phyloP scores from a whole-genome alignment of 2,797 vertebrate genomes.

The Perodicticus potto region DNA sequence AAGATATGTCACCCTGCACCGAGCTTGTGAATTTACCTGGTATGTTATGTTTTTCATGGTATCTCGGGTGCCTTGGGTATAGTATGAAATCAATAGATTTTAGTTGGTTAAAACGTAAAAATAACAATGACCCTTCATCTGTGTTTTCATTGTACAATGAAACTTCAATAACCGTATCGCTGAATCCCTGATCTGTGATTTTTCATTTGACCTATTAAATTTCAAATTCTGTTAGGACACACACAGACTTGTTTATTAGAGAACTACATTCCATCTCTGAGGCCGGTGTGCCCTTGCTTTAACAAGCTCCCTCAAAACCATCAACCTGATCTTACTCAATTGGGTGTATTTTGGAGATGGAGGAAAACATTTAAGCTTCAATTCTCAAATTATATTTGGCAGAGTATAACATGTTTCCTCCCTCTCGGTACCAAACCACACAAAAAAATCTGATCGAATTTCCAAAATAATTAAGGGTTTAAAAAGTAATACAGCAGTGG shows the following conservation, averaged over 20 bases:
- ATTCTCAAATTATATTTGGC: slow-evolving; percentile 61
- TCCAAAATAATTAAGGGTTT: slow-evolving; percentile 49
- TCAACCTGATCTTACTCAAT: slow-evolving; percentile 41
- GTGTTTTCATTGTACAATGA: not conserved
- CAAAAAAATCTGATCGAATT: slow-evolving; percentile 50
- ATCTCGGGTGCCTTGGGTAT: not conserved
- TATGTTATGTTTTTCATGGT: slow-evolving; percentile 28
- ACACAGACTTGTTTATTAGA: not conserved
- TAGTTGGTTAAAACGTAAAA: slow-evolving; percentile 42
- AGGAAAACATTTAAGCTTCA: slow-evolving; percentile 49
- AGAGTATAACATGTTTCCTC: slow-evolving; percentile 30
- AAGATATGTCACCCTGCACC: not conserved
- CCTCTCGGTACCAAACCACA: not conserved
- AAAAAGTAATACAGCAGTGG: not conserved
- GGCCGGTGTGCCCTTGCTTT: not conserved
- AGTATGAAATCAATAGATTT: slow-evolving; percentile 24
- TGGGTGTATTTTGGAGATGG: not conserved
- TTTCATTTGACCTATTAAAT: slow-evolving; percentile 30
- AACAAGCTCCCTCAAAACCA: not conserved
- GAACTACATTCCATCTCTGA: slow-evolving; percentile 26
- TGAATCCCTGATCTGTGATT: not conserved
- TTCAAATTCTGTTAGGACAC: slow-evolving; percentile 30
- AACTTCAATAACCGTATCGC: not conserved
- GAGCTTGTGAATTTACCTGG: slow-evolving; percentile 22
- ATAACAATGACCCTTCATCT: not conserved